Percentiles rank a stretch among this genome's conserved stretches.
Conservation (phyloP, 2,888 invertebrate species). For the Apotomis capreana region DNA sequence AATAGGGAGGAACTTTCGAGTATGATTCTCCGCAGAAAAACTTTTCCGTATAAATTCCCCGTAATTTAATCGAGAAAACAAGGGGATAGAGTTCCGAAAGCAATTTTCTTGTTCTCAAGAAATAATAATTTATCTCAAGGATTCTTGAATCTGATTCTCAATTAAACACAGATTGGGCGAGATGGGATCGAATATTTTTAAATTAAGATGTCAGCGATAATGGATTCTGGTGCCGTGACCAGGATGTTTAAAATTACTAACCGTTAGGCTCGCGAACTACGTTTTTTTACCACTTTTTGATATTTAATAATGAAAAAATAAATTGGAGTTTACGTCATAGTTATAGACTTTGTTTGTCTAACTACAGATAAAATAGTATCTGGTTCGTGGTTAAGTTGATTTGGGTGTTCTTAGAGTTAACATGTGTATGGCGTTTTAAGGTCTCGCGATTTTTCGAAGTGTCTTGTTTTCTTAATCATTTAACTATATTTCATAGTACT, state of each 20-base stretch:
- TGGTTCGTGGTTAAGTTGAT: too few species aligned
- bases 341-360: too few species aligned
- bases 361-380: too few species aligned
- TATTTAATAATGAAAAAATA: too few species aligned
- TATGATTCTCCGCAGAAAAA: slow-evolving; percentile 17
- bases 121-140: slow-evolving; percentile 47
- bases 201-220: slow-evolving; percentile 8
- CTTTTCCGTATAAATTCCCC: slow-evolving; percentile 16
- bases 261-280: too few species aligned
- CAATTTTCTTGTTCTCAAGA: slow-evolving; percentile 44
- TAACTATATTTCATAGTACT: too few species aligned
- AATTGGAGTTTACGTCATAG: too few species aligned
- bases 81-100: slow-evolving; percentile 35
- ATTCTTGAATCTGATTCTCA: slow-evolving; percentile 46
- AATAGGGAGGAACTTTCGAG: slow-evolving; percentile 6
- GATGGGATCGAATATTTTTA: slow-evolving; percentile 37
- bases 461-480: too few species aligned
- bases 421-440: too few species aligned
- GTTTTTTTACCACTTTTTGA: too few species aligned
- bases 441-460: too few species aligned
- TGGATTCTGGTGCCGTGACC: background rate
- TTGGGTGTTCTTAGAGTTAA: too few species aligned
- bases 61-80: slow-evolving; percentile 44
- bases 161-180: slow-evolving; percentile 46
- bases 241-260: background rate